Conservation (phyloP, 92 coral and sea anemone genomes). For the Hydrozoanthus gracilis region DNA sequence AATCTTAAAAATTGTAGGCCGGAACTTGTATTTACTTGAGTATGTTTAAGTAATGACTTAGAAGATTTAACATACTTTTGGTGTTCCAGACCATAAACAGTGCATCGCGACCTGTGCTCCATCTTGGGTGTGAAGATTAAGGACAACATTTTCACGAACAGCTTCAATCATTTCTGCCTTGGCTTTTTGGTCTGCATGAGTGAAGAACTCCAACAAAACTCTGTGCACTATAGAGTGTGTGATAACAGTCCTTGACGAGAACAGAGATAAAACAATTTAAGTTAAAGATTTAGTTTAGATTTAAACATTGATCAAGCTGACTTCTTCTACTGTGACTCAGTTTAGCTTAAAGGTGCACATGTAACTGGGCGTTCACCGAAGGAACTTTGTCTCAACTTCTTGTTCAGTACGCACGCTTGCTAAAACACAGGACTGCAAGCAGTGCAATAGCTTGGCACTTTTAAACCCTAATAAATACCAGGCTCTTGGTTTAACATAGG, state of each 20-base stretch:
- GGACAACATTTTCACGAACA: slow-evolving; percentile 79
- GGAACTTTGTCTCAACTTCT: too few relatives aligned
- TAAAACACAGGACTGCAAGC: too few relatives aligned
- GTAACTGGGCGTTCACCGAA: too few relatives aligned
- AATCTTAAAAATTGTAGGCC: too few relatives aligned
- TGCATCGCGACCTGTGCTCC: slow-evolving; percentile 95
- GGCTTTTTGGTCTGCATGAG: slow-evolving; percentile 80
- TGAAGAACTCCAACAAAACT: slow-evolving; percentile 84
- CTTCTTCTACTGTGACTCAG: too few relatives aligned
- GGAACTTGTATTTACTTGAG: too few relatives aligned
- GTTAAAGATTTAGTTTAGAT: not conserved
- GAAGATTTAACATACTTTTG: slow-evolving; percentile 65
- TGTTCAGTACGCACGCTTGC: too few relatives aligned
- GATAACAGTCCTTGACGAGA: slow-evolving; percentile 73
- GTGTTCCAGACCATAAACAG: slow-evolving; percentile 90
- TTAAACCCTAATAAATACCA: too few relatives aligned
- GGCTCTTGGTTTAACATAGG: too few relatives aligned
- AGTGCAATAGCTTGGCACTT: too few relatives aligned
- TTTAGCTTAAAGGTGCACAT: too few relatives aligned
- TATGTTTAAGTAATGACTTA: not conserved
- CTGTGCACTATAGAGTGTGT: slow-evolving; percentile 91
- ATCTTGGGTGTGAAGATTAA: slow-evolving; percentile 92
- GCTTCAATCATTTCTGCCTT: slow-evolving; percentile 90
- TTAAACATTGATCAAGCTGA: not conserved
- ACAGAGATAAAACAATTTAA: not conserved